These are phyloP conservation scores for Australoheros scitulus DNA, from an alignment of 2,113 vertebrate genomes.

Conservation along the genomic window DNA sequence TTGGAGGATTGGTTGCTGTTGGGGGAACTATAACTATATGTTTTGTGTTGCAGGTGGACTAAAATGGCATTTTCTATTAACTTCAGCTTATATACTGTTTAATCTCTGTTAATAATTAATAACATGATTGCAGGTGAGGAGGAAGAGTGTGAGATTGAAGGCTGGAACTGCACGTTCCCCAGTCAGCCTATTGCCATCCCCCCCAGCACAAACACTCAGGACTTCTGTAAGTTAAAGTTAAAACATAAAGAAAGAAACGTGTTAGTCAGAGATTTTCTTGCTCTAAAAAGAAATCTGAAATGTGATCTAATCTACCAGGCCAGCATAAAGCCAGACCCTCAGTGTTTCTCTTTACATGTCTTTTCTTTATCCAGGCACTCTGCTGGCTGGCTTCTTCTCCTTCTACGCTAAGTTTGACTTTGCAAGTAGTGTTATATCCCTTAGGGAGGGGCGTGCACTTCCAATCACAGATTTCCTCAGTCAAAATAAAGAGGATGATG, in stretches of 20 bases:
- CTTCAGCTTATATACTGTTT: background rate
- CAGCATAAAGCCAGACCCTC: background rate
- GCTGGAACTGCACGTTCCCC: conserved; percentile 92
- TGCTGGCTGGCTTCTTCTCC: conserved; percentile 88
- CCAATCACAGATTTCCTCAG: conserved; percentile 74
- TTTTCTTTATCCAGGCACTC: conserved; percentile 72
- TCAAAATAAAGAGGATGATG: conserved; percentile 16
- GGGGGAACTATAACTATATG: background rate
- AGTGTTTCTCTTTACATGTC: background rate
- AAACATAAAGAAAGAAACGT: background rate
- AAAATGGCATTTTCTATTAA: background rate
- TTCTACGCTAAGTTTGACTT: conserved; percentile 86
- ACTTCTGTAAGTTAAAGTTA: conserved; percentile 81
- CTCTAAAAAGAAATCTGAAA: background rate
- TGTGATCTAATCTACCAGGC: background rate
- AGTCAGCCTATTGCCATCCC: conserved; percentile 80
- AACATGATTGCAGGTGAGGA: conserved; percentile 78
- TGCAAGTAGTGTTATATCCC: conserved; percentile 80
- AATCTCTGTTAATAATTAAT: background rate
- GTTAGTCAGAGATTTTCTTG: background rate
- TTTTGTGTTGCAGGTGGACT: background rate
- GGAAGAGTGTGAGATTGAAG: conserved; percentile 83
- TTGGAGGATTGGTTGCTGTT: too few species aligned
- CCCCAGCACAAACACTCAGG: conserved; percentile 83
- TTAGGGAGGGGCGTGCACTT: conserved; percentile 78